Conservation (phyloP, 2,113 vertebrate genomes). For the Prunella himalayana region DNA sequence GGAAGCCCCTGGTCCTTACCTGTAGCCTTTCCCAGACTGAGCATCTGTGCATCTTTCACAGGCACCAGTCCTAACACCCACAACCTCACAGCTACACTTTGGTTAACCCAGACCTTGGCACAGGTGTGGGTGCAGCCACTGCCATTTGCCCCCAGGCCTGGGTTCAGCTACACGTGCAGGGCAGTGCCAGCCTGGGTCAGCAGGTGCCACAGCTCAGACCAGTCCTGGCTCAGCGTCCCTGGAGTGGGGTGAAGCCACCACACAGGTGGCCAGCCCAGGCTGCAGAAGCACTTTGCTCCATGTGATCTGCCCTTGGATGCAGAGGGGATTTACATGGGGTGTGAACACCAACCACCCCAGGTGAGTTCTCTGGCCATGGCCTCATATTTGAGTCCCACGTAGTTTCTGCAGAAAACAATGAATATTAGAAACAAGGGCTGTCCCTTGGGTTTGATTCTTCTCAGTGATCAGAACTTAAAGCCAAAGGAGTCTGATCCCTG, state of each 20-base stretch:
- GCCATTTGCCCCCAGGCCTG: neutral
- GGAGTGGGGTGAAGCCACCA: accelerated
- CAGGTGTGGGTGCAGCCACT: accelerated
- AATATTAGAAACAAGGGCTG: neutral
- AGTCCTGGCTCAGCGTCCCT: neutral
- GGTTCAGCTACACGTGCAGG: neutral
- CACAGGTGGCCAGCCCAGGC: accelerated
- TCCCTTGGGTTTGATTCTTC: neutral
- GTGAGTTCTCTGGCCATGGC: neutral
- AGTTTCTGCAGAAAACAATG: neutral
- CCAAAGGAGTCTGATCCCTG: neutral
- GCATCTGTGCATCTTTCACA: neutral
- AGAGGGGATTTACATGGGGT: accelerated
- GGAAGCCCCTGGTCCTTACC: neutral
- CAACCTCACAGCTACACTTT: neutral
- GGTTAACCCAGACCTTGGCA: neutral
- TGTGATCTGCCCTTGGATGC: neutral
- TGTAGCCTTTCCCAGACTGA: neutral
- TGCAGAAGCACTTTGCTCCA: neutral
- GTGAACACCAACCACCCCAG: neutral
- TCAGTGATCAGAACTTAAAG: neutral
- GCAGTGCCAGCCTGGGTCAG: accelerated
- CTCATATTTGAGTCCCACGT: neutral
- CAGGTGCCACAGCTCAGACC: neutral
- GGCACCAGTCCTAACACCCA: neutral